Conservation (phyloP, 2,888 invertebrate genomes). For the Rambutsinella grinnellia region DNA sequence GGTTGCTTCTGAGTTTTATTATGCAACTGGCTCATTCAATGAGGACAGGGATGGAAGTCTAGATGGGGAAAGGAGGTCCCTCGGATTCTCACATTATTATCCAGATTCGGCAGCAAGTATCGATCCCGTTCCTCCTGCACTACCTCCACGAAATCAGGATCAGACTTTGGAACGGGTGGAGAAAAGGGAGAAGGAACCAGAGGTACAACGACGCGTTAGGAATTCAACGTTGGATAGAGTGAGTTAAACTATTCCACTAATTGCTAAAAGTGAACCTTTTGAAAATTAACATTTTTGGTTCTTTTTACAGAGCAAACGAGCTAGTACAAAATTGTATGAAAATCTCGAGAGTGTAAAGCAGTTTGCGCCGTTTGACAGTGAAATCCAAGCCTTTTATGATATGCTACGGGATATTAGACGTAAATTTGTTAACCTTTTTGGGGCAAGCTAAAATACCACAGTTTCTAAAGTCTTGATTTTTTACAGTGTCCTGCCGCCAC, state of each 20-base stretch:
- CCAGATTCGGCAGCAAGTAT: conserved; percentile 10
- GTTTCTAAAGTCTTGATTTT: conserved; percentile 13
- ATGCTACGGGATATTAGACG: conserved; percentile 86
- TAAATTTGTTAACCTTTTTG: too few relatives aligned
- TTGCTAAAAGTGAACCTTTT: not conserved
- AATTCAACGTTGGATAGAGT: conserved; percentile 23
- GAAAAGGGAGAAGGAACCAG: conserved; percentile 19
- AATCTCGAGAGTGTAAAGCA: conserved; percentile 65
- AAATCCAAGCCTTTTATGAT: conserved; percentile 84
- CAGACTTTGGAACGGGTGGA: conserved; percentile 62
- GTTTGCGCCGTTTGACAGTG: conserved; percentile 78
- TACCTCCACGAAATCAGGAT: conserved; percentile 75
- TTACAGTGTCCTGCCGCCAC: conserved; percentile 78
- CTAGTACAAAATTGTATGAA: conserved; percentile 61
- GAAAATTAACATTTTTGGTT: not conserved
- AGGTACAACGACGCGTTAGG: conserved; percentile 35
- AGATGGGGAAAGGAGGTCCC: conserved; percentile 1
- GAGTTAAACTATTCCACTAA: not conserved
- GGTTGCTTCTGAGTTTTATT: conserved; percentile 50
- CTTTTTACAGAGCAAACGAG: conserved; percentile 43
- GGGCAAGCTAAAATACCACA: too few relatives aligned
- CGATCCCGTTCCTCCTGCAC: conserved; percentile 71
- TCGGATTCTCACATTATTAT: conserved; percentile 43
- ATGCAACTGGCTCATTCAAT: conserved; percentile 6
- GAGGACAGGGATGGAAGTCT: not conserved